Conservation (phyloP, 1,140 invertebrate species). For the Pseudomyrmex concolor region DNA sequence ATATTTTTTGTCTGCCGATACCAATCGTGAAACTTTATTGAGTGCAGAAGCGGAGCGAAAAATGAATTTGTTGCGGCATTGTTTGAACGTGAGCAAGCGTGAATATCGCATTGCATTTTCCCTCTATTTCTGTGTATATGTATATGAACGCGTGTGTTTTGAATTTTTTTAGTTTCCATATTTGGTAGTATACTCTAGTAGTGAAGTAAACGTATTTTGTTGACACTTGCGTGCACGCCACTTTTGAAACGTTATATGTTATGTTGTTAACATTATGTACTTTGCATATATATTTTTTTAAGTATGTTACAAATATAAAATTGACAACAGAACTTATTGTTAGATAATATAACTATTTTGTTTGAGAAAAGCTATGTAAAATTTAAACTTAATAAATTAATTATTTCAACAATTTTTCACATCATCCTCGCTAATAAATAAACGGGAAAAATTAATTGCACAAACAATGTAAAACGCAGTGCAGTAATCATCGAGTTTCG, state of each 20-base stretch:
- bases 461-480: not conserved
- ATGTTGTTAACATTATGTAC: not conserved
- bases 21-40: conserved; percentile 46
- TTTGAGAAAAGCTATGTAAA: not conserved
- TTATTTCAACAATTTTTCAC: not conserved
- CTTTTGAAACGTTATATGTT: not conserved
- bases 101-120: conserved; percentile 39
- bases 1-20: conserved; percentile 46
- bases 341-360: not conserved
- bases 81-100: conserved; percentile 37
- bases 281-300: too few relatives aligned
- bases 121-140: not conserved
- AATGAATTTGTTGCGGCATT: conserved; percentile 53
- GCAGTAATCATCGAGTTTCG: not conserved
- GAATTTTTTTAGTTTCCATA: conserved; percentile 8
- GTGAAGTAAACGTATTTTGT: not conserved
- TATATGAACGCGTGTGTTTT: conserved; percentile 9
- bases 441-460: not conserved
- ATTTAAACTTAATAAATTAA: not conserved
- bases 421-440: conserved; percentile 27
- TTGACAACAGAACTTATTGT: not conserved
- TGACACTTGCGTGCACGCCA: conserved; percentile 25
- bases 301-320: not conserved
- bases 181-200: too few relatives aligned
- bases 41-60: conserved; percentile 21